Percentiles rank a stretch among this genome's conserved stretches.
Conservation (phyloP, 2,888 invertebrate species). For the Drosophila atripex region DNA sequence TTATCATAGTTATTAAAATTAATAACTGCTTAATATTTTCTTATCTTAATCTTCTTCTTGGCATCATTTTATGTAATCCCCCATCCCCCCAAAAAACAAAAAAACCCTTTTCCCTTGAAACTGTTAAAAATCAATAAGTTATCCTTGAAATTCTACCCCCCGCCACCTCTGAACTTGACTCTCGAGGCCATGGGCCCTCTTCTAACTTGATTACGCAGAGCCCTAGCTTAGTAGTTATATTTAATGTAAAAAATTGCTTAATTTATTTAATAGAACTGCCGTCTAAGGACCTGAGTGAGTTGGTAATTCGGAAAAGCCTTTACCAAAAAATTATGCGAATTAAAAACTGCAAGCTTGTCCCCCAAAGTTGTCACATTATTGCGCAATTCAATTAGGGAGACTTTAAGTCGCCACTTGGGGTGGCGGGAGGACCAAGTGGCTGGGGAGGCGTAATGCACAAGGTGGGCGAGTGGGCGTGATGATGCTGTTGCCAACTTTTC, state of each 20-base stretch:
- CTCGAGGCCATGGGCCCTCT: background rate
- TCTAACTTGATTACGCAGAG: background rate
- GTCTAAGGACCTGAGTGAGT: too few species aligned
- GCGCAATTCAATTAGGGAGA: constrained; percentile 35
- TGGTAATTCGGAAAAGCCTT: too few species aligned
- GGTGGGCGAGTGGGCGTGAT: background rate
- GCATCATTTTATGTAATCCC: background rate
- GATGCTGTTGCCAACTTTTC: background rate
- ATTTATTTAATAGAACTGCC: too few species aligned
- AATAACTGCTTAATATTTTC: too few species aligned
- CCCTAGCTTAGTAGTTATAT: background rate
- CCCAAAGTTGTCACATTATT: constrained; percentile 26
- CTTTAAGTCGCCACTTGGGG: constrained; percentile 38
- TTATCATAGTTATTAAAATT: background rate
- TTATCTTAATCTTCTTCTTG: too few species aligned
- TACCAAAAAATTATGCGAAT: background rate
- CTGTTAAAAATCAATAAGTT: constrained; percentile 9
- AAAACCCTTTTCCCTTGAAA: background rate
- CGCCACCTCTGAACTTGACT: constrained; percentile 14
- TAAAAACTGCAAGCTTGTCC: constrained; percentile 6
- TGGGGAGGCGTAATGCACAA: background rate
- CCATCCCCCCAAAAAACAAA: background rate
- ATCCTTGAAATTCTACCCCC: background rate
- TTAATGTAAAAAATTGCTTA: too few species aligned
- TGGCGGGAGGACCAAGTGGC: background rate